Evolutionary conservation across 2,797 vertebrate genomes (phyloP).

Genomic region (Eulemur mongoz): DNA sequence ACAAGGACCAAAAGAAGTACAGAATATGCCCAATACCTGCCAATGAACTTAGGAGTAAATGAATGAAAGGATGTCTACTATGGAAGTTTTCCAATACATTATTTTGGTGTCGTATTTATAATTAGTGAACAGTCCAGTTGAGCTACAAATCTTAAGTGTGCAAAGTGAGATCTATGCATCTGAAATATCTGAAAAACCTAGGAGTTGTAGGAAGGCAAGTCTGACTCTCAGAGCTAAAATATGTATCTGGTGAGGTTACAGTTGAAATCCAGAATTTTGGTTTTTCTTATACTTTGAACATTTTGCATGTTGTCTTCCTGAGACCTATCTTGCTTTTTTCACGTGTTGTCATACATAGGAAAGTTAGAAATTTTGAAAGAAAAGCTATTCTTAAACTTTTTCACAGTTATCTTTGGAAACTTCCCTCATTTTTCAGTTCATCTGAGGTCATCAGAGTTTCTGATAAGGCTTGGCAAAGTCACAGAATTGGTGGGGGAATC

Average conservation of each 20-base stretch:
- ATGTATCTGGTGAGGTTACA: background rate
- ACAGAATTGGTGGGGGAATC: background rate
- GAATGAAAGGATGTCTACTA: background rate
- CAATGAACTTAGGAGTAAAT: background rate
- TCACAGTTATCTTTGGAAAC: background rate
- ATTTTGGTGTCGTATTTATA: background rate
- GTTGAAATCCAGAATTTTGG: background rate
- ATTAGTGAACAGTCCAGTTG: background rate
- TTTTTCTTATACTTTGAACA: background rate
- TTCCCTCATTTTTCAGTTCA: background rate
- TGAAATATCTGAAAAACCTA: background rate
- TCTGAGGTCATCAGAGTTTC: background rate
- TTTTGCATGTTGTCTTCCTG: background rate
- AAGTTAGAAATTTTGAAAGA: background rate
- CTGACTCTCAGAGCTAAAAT: background rate
- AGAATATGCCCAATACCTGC: background rate
- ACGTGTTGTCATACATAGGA: background rate
- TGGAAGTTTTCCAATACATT: background rate
- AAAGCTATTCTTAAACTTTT: background rate
- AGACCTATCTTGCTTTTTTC: background rate
- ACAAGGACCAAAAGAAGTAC: background rate
- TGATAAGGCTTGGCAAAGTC: background rate
- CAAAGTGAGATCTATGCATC: background rate
- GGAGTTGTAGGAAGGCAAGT: background rate
- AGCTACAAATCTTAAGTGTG: background rate